phyloP scores from a whole-genome alignment of 2,797 vertebrate genomes.

The Cirrhinus molitorella region DNA sequence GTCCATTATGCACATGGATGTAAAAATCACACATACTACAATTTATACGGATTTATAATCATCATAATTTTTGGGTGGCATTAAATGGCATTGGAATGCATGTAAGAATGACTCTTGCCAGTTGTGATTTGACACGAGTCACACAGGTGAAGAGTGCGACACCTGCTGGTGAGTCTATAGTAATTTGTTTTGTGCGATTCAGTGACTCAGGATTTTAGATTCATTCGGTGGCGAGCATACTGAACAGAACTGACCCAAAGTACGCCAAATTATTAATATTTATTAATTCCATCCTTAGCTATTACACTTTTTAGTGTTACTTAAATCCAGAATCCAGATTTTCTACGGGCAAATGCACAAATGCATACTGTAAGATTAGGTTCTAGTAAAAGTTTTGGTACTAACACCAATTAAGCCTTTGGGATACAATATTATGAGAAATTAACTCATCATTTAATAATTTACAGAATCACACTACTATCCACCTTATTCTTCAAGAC shows the following conservation, averaged over 20 bases:
- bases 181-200: background rate
- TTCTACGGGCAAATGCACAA: background rate
- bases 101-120: background rate
- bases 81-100: background rate
- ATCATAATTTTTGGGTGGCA: background rate
- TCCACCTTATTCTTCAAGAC: no score
- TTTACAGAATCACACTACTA: background rate
- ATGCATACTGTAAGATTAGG: no score
- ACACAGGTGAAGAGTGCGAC: background rate
- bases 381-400: no score
- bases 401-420: background rate
- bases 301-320: background rate
- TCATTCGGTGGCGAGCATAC: background rate
- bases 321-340: background rate
- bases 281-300: background rate
- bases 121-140: background rate
- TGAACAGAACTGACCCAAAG: background rate
- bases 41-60: background rate
- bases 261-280: background rate
- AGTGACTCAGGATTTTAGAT: background rate
- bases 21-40: no score
- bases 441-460: background rate
- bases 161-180: slow-evolving; percentile 3
- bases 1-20: background rate
- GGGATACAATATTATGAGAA: background rate